Conservation (phyloP, 2,797 vertebrate species). For the Oryzias dopingdopingensis region DNA sequence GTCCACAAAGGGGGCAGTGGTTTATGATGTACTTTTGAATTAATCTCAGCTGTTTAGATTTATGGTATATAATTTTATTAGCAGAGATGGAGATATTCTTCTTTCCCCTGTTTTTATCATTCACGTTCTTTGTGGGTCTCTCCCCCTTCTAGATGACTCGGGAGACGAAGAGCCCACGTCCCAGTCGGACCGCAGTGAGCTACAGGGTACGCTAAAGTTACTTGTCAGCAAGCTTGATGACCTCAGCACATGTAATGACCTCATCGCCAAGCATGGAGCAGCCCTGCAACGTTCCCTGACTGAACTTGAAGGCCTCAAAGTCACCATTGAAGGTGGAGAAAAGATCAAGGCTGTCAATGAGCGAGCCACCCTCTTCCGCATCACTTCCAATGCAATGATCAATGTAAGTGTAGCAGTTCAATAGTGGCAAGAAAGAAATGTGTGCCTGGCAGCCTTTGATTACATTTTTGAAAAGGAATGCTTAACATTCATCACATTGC, state of each 20-base stretch:
- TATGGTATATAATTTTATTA: neutral
- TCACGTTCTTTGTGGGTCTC: slow-evolving; percentile 10
- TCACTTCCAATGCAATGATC: slow-evolving; percentile 99
- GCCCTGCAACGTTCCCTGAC: slow-evolving; percentile 94
- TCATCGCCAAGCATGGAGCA: slow-evolving; percentile 94
- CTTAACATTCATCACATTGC: too few relatives aligned
- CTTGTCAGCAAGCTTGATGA: slow-evolving; percentile 93
- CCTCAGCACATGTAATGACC: slow-evolving; percentile 94
- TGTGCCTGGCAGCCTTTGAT: neutral
- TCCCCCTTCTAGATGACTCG: slow-evolving; percentile 87
- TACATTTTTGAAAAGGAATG: slow-evolving; percentile 9
- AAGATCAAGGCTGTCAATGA: slow-evolving; percentile 95
- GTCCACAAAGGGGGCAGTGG: neutral
- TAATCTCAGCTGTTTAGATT: slow-evolving; percentile 9
- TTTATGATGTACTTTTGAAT: slow-evolving; percentile 3
- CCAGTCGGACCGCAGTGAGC: slow-evolving; percentile 89
- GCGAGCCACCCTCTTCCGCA: slow-evolving; percentile 95
- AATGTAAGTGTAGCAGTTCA: slow-evolving; percentile 82
- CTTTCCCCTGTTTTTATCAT: neutral
- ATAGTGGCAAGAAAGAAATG: slow-evolving; percentile 4
- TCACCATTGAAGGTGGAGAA: slow-evolving; percentile 87
- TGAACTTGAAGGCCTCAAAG: slow-evolving; percentile 89
- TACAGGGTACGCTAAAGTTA: slow-evolving; percentile 87
- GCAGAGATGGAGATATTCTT: neutral
- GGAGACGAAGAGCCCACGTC: slow-evolving; percentile 90